Base-by-base conservation (phyloP, 1,140 invertebrate genomes). In the Drosophila pseudoobscura region DNA sequence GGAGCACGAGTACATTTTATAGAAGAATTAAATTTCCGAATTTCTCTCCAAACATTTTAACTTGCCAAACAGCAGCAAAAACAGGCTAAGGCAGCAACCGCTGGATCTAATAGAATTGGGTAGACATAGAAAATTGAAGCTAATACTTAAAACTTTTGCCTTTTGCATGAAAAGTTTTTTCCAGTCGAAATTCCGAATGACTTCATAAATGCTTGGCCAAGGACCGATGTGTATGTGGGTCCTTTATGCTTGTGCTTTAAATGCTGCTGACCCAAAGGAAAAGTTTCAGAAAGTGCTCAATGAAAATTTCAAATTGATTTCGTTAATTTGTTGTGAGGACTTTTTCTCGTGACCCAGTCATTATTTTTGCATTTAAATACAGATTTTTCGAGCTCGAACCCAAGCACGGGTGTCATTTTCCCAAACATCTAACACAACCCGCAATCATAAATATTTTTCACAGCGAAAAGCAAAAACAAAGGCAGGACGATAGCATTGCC, bases 21-120 rank as follows among this genome's bases (percentile, higher is more conserved):
- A 75, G 76, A 56, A 76, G 72, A 75, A 76, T 62, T 76, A 76
- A 76, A 76, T 52, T 43, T 52, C 41, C 76, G 76, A 76, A 76
- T 52, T 43, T 52, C 41, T 64, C 31, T 43, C 24, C 60, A 65
- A 75, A 55, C 70, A 75, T 75, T 75, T 65, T 58, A 75, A 47
- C 60, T 69, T 57, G 45, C 51, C 63, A 69, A 50, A 47, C 24
- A 20, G 51, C 35, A 39, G 50, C 53, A 26, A 52, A 15, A 49
- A 70, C 43, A 43, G 62, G 11, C 11, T 35, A 11, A 20, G 31
- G 55, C 49, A 26, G 17, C 6, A 29, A 22, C 29, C 35, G 35
- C 35, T 39, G 31, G 8, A 35, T 0, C 9, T 35, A 35, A 35
- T 47, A 62, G 29, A 45, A 55, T 63, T 69, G 39, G n/a, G 62